Conservation (phyloP, 2,113 vertebrate species). For the Istiophorus platypterus region DNA sequence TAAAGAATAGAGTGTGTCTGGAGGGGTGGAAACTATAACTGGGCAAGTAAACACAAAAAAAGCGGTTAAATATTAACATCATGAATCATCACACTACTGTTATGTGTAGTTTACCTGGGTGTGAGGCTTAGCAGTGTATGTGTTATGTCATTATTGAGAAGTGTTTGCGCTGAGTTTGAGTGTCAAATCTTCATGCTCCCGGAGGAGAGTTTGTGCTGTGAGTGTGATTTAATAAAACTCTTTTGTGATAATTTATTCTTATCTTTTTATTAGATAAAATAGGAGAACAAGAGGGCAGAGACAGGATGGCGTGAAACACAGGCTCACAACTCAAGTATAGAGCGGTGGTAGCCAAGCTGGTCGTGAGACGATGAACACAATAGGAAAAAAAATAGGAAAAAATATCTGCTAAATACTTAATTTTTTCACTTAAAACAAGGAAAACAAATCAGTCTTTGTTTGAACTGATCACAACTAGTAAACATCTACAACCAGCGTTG, state of each 20-base stretch:
- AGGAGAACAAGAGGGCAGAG: background rate
- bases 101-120: slow-evolving; percentile 39
- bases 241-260: background rate
- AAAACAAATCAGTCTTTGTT: background rate
- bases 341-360: background rate
- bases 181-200: slow-evolving; percentile 16
- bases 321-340: background rate
- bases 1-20: slow-evolving; percentile 47
- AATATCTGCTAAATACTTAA: background rate
- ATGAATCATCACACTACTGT: slow-evolving; percentile 30
- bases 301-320: background rate
- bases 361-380: background rate
- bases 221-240: slow-evolving; percentile 10
- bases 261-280: background rate
- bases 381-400: background rate
- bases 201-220: background rate
- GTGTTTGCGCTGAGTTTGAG: slow-evolving; percentile 6
- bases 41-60: slow-evolving; percentile 28
- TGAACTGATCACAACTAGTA: background rate
- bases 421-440: too few relatives aligned
- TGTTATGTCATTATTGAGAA: slow-evolving; percentile 33
- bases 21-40: slow-evolving; percentile 45
- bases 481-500: background rate
- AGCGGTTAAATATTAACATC: slow-evolving; percentile 18
- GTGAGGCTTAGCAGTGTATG: slow-evolving; percentile 17